Conservation (phyloP, 2,888 invertebrate species). For the Anthoptus insignis region DNA sequence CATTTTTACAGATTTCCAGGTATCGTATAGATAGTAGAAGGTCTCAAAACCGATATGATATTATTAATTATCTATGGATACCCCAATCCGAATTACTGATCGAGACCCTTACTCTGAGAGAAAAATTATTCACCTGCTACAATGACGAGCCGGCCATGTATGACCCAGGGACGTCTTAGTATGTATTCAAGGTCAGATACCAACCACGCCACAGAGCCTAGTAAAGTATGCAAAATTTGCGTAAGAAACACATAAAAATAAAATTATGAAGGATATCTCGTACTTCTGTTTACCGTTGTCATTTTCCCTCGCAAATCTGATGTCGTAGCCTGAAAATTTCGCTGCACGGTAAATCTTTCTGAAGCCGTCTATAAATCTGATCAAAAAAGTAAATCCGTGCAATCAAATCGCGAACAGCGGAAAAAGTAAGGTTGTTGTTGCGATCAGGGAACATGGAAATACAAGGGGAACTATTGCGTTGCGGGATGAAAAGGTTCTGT, state of each 20-base stretch:
- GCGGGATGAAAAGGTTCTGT: conserved; percentile 74
- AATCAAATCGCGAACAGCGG: conserved; percentile 82
- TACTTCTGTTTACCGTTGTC: conserved; percentile 3
- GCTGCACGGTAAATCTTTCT: conserved; percentile 66
- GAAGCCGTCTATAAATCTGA: conserved; percentile 82
- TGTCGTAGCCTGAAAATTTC: conserved; percentile 15
- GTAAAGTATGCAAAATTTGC: background rate
- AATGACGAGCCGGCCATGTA: too few species aligned
- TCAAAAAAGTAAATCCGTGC: conserved; percentile 84
- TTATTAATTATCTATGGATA: too few species aligned
- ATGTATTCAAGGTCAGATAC: too few species aligned
- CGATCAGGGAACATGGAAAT: conserved; percentile 74
- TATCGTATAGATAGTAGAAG: too few species aligned
- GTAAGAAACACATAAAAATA: background rate
- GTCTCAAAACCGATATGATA: too few species aligned
- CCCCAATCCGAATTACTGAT: too few species aligned
- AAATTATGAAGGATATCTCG: conserved; percentile 8
- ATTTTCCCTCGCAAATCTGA: conserved; percentile 9
- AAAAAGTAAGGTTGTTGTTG: conserved; percentile 82
- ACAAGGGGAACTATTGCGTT: conserved; percentile 72
- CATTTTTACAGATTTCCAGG: too few species aligned
- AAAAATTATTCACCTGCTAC: too few species aligned
- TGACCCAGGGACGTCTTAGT: too few species aligned
- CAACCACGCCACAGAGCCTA: too few species aligned
- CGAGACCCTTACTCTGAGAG: too few species aligned